Conservation (phyloP, 2,113 vertebrate genomes). For the Lanius collurio region DNA sequence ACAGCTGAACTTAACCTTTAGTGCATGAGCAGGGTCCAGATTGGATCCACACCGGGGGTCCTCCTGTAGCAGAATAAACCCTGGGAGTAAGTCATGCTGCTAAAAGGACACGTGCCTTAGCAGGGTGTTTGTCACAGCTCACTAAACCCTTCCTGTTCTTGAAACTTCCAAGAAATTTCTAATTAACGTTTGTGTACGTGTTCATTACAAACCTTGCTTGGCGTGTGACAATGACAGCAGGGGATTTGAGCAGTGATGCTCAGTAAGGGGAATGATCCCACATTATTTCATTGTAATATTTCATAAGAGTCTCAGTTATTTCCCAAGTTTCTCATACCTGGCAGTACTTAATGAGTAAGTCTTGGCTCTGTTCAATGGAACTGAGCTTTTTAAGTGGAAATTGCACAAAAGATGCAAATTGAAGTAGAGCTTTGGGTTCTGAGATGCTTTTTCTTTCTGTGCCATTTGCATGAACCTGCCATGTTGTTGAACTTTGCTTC, state of each 20-base stretch:
- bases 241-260: background rate
- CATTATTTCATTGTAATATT: constrained; percentile 1
- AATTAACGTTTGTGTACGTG: background rate
- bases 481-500: background rate
- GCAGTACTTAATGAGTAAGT: background rate
- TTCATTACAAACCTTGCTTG: background rate
- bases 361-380: background rate
- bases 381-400: background rate
- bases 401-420: background rate
- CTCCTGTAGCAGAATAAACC: background rate
- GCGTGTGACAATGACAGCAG: background rate
- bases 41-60: background rate
- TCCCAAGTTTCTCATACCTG: constrained; percentile 40
- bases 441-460: background rate
- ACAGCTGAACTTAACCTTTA: background rate
- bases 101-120: background rate
- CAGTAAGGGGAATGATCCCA: background rate
- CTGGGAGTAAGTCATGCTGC: background rate
- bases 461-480: background rate
- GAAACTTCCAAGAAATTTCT: background rate
- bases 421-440: background rate
- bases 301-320: constrained; percentile 10
- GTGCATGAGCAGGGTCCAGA: background rate
- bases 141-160: background rate
- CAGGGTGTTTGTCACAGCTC: background rate